Conservation (phyloP, 2,797 vertebrate genomes). For the Falco naumanni region DNA sequence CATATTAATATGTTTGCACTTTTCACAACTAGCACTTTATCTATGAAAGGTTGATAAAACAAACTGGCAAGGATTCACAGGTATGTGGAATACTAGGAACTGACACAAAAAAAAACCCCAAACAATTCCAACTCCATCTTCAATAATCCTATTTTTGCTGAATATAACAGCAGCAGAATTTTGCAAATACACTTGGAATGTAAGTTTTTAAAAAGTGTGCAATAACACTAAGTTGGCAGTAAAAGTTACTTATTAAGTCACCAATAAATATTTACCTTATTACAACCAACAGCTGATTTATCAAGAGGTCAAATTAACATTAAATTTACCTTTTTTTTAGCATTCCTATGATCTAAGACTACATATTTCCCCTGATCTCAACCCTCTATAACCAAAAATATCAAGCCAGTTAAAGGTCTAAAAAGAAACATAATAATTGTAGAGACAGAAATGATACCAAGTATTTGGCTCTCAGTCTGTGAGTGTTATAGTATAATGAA, state of each 20-base stretch:
- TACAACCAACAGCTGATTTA: background rate
- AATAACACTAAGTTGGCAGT: background rate
- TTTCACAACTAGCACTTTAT: background rate
- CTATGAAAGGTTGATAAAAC: background rate
- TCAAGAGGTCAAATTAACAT: background rate
- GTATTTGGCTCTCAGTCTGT: background rate
- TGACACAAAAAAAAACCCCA: background rate
- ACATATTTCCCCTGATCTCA: background rate
- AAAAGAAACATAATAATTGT: background rate
- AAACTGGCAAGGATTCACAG: background rate
- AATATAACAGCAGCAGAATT: background rate
- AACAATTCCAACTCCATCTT: background rate
- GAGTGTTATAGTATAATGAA: conserved; percentile 16
- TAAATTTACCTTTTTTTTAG: background rate
- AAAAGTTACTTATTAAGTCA: background rate
- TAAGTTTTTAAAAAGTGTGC: background rate
- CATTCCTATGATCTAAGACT: background rate
- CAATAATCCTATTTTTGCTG: background rate
- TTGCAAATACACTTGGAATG: conserved; percentile 11
- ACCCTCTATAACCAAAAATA: background rate
- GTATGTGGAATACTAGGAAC: background rate
- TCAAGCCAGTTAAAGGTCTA: background rate
- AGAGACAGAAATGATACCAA: conserved; percentile 1
- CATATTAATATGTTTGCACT: background rate
- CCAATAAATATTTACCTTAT: background rate